phyloP scores from a whole-genome alignment of 2,797 vertebrate species.

The Phalanger gymnotis region DNA sequence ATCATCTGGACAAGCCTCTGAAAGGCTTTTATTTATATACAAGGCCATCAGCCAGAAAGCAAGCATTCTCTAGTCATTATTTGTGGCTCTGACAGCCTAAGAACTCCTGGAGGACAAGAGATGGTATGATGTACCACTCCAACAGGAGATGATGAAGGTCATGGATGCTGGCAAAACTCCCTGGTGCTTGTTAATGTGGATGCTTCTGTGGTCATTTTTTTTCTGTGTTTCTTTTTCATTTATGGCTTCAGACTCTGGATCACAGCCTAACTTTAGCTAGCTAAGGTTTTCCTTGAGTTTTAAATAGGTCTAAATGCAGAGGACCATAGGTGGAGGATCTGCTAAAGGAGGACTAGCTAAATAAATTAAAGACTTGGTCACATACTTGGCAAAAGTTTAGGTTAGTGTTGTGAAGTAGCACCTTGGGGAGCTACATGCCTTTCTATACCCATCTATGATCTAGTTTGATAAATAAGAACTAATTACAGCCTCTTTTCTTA shows the following conservation, averaged over 20 bases:
- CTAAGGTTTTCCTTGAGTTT: background rate
- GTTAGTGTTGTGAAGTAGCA: background rate
- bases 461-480: background rate
- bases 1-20: background rate
- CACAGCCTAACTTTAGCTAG: slow-evolving; percentile 22
- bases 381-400: background rate
- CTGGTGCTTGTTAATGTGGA: too few relatives aligned
- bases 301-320: background rate
- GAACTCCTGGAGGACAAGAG: background rate
- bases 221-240: background rate
- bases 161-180: background rate
- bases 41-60: slow-evolving; percentile 37
- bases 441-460: background rate
- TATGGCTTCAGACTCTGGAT: background rate
- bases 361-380: background rate
- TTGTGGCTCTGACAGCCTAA: slow-evolving; percentile 21
- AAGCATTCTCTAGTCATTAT: background rate
- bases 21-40: slow-evolving; percentile 4
- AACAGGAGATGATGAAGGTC: background rate
- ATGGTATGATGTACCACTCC: background rate
- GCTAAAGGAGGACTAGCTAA: background rate
- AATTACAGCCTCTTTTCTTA: background rate
- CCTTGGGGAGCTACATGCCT: background rate
- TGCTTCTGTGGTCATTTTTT: slow-evolving; percentile 21
- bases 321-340: background rate